Evolutionary conservation across 2,888 invertebrate genomes (phyloP), one percentile per base, ranked within the genome.

Genomic region (Eupelmus urozonus): DNA sequence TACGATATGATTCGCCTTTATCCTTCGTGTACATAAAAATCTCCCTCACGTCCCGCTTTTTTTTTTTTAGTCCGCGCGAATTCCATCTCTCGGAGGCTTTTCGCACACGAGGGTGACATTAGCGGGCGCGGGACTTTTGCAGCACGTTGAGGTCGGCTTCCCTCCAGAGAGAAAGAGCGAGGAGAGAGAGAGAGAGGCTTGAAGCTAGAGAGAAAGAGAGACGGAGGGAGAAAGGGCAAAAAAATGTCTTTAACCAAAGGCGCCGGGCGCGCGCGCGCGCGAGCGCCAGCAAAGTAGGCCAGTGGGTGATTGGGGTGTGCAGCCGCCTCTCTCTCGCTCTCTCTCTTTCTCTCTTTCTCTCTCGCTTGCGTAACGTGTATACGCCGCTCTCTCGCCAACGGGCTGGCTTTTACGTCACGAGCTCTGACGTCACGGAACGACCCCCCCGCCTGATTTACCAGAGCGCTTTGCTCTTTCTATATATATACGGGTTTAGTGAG

Each of bases 381-480:
- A 82, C 81, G 20, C 23, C 49, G 45, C 49, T 53, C 42, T 42
- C 55, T 23, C 60, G 42, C 45, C 85, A 86, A 85, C 86, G 87
- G 86, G 84, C 85, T 84, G 84, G 85, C 83, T 85, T 86, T 87
- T 86, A 88, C 88, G 88, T 88, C 88, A 88, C 83, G 85, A 85
- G 80, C 78, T 82, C 81, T 87, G 87, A 88, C 88, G 88, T 88
- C 88, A 88, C 82, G 66, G 51, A 67, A 66, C 62, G 27, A 45
- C 45, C 65, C 69, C 49, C 72, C 59, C 69, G 49, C 72, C 63
- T 40, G 78, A 76, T 76, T 70, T 75, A 60, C 53, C 66, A 23
- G 49, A 25, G 51, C 25, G 25, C 45, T 23, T 34, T 34, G 5
- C 9, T 5, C 34, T 3, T n/a, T n/a, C n/a, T n/a, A n/a, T n/a